Evolutionary conservation across 2,113 vertebrate genomes (phyloP), one percentile per base, ranked within the genome.

Genomic region (Gallinago jamesoni): DNA sequence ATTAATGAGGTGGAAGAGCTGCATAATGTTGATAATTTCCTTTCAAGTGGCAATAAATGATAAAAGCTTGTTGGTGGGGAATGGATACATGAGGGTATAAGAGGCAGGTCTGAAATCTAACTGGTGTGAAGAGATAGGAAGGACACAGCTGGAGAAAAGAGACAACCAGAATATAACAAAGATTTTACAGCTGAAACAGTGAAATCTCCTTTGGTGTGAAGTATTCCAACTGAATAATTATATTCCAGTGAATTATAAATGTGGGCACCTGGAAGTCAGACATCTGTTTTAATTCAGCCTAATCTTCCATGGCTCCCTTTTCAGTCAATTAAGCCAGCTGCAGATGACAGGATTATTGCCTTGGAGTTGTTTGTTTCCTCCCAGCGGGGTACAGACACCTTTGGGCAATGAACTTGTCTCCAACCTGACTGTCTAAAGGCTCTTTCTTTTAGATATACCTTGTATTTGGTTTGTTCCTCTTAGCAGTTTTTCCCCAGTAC

Each of bases 1-100:
- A 84, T 89, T 93, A 92, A 94, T 89, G 75, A 88, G 20, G 43
- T 78, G 25, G 52, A 94, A 95, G 69, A 90, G 59, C 33, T 78
- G 19, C 47, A 70, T 84, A 70, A 70, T 67, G 73, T 63, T 59
- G 60, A 70, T 89, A n/a, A 90, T 89, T 93, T 80, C 39, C 12
- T 50, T 83, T 28, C 31, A 83, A 94, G 47, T 84, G 68, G 68
- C 76, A 85, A 67, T 88, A 81, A 90, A 59, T 77, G 6, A 78
- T 90, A 94, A 66, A 79, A 90, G 28, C 50, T 74, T 72, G 13
- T 57, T 78, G 48, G 63, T 53, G 55, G 6, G 28, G 28, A 90
- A 64, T n/a, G 19, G 45, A 14, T 43, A 45, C 33, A 13, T 83
- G 70, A 87, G 21, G 10, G 10, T 63, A 6, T 69, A 59, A 91